Base-by-base conservation (phyloP, 2,113 vertebrate genomes). In the Bambusicola thoracicus region DNA sequence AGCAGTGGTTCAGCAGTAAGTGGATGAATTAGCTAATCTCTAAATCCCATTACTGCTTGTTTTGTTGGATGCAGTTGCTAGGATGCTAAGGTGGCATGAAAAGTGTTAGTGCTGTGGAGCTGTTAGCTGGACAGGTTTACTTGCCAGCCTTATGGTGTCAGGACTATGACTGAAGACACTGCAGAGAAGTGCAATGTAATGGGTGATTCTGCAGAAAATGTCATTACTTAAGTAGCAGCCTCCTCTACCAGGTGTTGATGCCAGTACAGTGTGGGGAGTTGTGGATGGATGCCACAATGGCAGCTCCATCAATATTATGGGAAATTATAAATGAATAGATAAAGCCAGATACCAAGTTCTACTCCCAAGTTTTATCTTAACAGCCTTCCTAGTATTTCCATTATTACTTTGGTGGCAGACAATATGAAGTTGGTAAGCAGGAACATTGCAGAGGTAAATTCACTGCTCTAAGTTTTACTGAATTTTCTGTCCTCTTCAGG, bases 71-170 rank as follows among this genome's bases (percentile, higher is more conserved):
- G 40, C 22, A 4, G 27, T 53, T 83, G 32, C 38, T 67, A 6
- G 34, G 40, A 48, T 69, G 38, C 8, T 24, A n/a, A 53, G 19
- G 40, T 46, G 34, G 44, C 51, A 29, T 72, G 78, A 19, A 68
- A 61, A 24, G 24, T 41, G 43, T 41, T 38, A 53, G 72, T 34
- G 32, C 20, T 4, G 3, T 10, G 15, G 61, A 80, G 41, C 38
- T 56, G 29, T 44, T 10, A 32, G 49, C 30, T 2, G 2, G 41
- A 80, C 16, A 24, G 25, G 21, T 10, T 43, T 0, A 0, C 46
- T 0, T 4, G 13, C 24, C 51, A 84, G 24, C 40, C n/a, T 29
- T 8, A 8, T 11, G 10, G 0, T 9, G 12, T 27, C 5, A 2
- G 55, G 30, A 67, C 65, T 11, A 3, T 69, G 40, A 38, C 2